phyloP scores from a whole-genome alignment of 2,113 vertebrate species.

The Hemichromis elongatus region DNA sequence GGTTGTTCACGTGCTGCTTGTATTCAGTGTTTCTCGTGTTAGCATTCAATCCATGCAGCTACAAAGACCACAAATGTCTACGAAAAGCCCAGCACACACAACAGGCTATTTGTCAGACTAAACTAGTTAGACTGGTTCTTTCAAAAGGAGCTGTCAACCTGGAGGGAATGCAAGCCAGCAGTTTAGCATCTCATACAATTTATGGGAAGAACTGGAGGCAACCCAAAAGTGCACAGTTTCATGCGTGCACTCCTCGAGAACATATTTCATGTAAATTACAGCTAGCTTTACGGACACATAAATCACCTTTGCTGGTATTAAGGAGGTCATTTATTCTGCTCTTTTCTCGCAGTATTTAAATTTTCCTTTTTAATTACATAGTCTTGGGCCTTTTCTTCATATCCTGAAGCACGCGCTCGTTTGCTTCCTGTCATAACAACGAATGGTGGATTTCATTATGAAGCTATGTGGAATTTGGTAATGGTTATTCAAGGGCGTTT shows the following conservation, averaged over 20 bases:
- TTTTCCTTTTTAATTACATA: conserved; percentile 68
- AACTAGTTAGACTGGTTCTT: background rate
- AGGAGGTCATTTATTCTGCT: conserved; percentile 45
- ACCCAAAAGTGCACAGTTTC: background rate
- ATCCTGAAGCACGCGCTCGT: conserved; percentile 37
- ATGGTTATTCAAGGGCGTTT: conserved; percentile 1
- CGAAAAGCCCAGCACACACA: background rate
- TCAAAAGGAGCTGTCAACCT: background rate
- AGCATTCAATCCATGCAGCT: background rate
- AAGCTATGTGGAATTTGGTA: background rate
- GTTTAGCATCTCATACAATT: background rate
- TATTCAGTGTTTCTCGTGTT: background rate
- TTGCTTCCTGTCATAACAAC: conserved; percentile 52
- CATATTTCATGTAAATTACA: background rate
- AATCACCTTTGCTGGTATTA: conserved; percentile 45
- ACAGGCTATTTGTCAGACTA: background rate
- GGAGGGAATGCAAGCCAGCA: background rate
- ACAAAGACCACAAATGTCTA: background rate
- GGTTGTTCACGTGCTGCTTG: background rate
- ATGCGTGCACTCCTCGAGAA: background rate
- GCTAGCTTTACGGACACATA: background rate
- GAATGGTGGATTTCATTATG: conserved; percentile 43
- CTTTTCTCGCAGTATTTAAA: conserved; percentile 46
- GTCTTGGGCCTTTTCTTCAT: conserved; percentile 36
- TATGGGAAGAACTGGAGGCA: background rate